Conservation (phyloP, 2,797 vertebrate species). For the Sciaenops ocellatus region DNA sequence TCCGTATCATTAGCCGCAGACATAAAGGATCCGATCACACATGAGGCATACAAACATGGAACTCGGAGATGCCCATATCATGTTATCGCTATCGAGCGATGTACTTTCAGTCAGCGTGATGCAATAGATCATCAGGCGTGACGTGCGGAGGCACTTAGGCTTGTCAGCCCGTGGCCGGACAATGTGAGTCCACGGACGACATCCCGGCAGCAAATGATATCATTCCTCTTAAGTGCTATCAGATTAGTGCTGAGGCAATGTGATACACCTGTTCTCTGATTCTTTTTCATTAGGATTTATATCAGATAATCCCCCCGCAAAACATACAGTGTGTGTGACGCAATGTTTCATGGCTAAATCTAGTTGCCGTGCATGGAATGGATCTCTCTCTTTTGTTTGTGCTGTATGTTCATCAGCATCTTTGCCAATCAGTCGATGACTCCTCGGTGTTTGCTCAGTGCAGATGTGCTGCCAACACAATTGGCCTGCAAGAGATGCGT, state of each 20-base stretch:
- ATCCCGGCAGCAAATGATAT: not conserved
- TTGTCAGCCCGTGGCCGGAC: not conserved
- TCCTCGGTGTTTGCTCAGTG: not conserved
- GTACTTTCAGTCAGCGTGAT: constrained; percentile 21
- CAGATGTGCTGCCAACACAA: not conserved
- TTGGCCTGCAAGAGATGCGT: not conserved
- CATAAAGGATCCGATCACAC: too few species aligned
- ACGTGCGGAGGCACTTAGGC: not conserved
- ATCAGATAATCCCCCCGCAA: constrained; percentile 18
- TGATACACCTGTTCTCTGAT: constrained; percentile 5
- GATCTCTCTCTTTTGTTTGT: not conserved
- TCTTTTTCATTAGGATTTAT: not conserved
- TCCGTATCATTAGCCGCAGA: not conserved
- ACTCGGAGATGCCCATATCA: not conserved
- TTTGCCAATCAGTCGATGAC: not conserved
- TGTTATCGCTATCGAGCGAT: constrained; percentile 13
- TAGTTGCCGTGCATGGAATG: not conserved
- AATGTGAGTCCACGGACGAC: not conserved
- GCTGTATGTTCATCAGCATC: not conserved
- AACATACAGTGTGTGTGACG: not conserved
- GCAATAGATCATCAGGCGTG: constrained; percentile 36
- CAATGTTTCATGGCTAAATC: not conserved
- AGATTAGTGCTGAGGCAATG: not conserved
- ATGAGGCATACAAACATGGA: not conserved
- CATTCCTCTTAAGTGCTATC: not conserved